Conservation (phyloP, 2,797 vertebrate genomes). For the Microctenopoma steveboyesi region DNA sequence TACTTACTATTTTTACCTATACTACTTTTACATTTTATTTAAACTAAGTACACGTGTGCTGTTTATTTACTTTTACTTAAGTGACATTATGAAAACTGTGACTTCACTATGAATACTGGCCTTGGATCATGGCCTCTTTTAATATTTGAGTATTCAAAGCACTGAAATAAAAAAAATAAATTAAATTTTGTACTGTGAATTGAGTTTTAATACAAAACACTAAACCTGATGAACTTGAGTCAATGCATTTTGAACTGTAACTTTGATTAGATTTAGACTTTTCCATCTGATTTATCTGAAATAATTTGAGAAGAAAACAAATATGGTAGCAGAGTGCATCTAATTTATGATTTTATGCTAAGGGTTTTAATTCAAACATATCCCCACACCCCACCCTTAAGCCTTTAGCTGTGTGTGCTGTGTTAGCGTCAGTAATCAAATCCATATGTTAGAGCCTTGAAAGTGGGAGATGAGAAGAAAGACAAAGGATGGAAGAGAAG, state of each 20-base stretch:
- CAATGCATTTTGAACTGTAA: neutral
- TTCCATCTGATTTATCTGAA: slow-evolving; percentile 9
- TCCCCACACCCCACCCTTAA: slow-evolving; percentile 48
- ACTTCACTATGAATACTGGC: neutral
- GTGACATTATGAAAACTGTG: too few relatives aligned
- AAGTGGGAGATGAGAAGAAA: slow-evolving; percentile 40
- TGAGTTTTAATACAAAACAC: neutral
- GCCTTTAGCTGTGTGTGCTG: slow-evolving; percentile 61
- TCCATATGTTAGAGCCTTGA: slow-evolving; percentile 73
- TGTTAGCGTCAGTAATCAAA: slow-evolving; percentile 75
- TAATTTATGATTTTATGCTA: slow-evolving; percentile 51
- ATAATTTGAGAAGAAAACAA: neutral
- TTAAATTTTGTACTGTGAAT: neutral
- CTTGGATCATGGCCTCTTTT: neutral
- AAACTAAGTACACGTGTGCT: too few relatives aligned
- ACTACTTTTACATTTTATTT: too few relatives aligned
- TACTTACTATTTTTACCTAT: too few relatives aligned
- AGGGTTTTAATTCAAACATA: slow-evolving; percentile 58
- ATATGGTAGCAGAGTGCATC: slow-evolving; percentile 22
- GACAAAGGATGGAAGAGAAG: slow-evolving; percentile 48
- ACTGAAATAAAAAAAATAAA: slow-evolving; percentile 13
- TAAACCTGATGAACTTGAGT: slow-evolving; percentile 4
- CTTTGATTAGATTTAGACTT: slow-evolving; percentile 28
- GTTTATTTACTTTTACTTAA: too few relatives aligned
- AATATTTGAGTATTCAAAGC: neutral